A percentile compares a stretch with the other conserved stretches of the same genome.
These are phyloP conservation scores for Luscinia megarhynchos DNA, from an alignment of 2,797 vertebrate genomes.

Conservation along the genomic window DNA sequence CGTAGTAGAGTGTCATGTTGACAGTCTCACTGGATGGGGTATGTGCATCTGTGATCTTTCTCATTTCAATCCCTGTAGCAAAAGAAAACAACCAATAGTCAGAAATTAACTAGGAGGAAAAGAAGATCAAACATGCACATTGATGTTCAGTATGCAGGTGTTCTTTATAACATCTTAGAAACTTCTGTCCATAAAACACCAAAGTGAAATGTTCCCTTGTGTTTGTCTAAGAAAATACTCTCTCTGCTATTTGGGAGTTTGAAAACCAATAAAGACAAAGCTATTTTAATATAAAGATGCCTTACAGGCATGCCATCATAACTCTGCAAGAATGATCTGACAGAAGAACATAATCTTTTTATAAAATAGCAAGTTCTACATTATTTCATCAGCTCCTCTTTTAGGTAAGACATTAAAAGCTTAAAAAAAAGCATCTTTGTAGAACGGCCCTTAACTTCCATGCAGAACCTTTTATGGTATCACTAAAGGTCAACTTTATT, in stretches of 20 bases:
- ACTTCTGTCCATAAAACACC: background rate
- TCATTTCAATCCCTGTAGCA: constrained; percentile 90
- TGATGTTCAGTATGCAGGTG: fast-evolving
- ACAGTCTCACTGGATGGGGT: constrained; percentile 92
- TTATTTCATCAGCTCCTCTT: background rate
- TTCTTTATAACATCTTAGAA: background rate
- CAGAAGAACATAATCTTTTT: background rate
- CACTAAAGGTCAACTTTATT: background rate
- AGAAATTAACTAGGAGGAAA: background rate
- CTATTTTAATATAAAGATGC: background rate
- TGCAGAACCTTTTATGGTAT: background rate
- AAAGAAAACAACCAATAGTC: background rate
- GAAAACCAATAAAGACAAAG: background rate
- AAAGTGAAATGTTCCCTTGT: background rate
- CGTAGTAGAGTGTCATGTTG: constrained; percentile 94
- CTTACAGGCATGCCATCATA: background rate
- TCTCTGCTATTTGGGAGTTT: background rate
- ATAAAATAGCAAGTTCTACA: background rate
- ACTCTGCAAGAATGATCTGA: background rate
- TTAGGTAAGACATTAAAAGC: background rate
- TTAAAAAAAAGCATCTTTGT: background rate
- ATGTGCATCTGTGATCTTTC: constrained; percentile 90
- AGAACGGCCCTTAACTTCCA: background rate
- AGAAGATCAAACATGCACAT: fast-evolving
- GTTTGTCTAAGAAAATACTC: background rate